phyloP scores from a whole-genome alignment of 2,888 invertebrate genomes.

The Alloscopus bannaensis region DNA sequence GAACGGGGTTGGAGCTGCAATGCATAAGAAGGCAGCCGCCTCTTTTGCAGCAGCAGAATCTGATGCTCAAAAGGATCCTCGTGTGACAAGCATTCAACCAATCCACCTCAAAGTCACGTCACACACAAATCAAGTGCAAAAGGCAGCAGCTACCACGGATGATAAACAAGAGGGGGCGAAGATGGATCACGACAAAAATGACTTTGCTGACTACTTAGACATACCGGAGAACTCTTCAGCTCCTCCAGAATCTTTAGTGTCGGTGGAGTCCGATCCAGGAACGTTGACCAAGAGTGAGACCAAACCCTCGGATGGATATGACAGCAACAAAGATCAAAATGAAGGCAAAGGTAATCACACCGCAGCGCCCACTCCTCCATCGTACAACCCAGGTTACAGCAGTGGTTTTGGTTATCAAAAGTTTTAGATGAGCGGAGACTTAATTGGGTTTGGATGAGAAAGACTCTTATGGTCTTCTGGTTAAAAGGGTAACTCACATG shows the following conservation, averaged over 20 bases:
- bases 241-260: slow-evolving; percentile 42
- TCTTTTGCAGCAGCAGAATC: background rate
- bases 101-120: slow-evolving; percentile 55
- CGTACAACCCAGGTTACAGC: slow-evolving; percentile 48
- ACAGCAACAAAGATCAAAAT: background rate
- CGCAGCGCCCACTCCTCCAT: slow-evolving; percentile 15
- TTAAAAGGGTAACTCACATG: background rate
- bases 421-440: slow-evolving; percentile 20
- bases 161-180: background rate
- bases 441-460: background rate
- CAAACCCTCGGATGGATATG: background rate
- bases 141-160: background rate
- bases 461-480: background rate
- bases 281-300: background rate
- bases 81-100: slow-evolving; percentile 47
- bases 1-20: background rate
- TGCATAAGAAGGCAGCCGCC: background rate
- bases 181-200: slow-evolving; percentile 7
- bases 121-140: background rate
- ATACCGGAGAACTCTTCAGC: slow-evolving; percentile 8
- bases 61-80: background rate
- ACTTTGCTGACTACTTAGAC: background rate
- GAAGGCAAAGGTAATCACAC: background rate
- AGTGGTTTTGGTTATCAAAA: slow-evolving; percentile 28
- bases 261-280: slow-evolving; percentile 46